Percentiles rank a stretch among this genome's conserved stretches.
These are phyloP conservation scores for Corythornis cristatus DNA, from an alignment of 2,113 vertebrate species.

Conservation along the genomic window DNA sequence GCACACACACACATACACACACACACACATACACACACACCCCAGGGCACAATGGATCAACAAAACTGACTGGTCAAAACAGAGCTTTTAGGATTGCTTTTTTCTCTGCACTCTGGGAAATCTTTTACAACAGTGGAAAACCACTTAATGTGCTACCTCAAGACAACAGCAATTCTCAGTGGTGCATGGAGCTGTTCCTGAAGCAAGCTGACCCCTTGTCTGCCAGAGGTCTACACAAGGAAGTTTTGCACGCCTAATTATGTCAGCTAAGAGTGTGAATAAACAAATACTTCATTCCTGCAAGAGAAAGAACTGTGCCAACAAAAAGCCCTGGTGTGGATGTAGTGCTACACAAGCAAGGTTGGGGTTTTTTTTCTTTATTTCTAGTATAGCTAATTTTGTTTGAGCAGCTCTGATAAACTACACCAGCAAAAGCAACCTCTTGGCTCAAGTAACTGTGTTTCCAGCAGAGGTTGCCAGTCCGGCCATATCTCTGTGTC, in stretches of 20 bases:
- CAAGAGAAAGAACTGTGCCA: neutral
- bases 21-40: neutral
- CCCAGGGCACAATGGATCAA: neutral
- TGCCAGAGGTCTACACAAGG: neutral
- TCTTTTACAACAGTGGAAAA: neutral
- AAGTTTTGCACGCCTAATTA: slow-evolving; percentile 9
- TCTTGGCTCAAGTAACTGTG: slow-evolving; percentile 1
- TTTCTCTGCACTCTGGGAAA: neutral
- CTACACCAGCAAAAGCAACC: slow-evolving; percentile 9
- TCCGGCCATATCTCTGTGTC: neutral
- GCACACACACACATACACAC: neutral
- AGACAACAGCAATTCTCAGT: neutral
- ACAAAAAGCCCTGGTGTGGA: neutral
- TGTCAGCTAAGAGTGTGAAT: neutral
- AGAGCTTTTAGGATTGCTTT: neutral
- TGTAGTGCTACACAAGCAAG: neutral
- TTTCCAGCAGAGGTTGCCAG: slow-evolving; percentile 34
- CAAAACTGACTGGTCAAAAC: neutral
- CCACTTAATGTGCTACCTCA: neutral
- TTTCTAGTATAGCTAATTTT: neutral
- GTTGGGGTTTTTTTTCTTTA: neutral
- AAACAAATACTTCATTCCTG: slow-evolving; percentile 17
- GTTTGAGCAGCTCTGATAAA: slow-evolving; percentile 33
- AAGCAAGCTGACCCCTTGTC: neutral
- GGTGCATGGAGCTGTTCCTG: neutral